These are phyloP conservation scores for Drosophila rufa DNA, from an alignment of 1,140 invertebrate species.

Conservation along the genomic window DNA sequence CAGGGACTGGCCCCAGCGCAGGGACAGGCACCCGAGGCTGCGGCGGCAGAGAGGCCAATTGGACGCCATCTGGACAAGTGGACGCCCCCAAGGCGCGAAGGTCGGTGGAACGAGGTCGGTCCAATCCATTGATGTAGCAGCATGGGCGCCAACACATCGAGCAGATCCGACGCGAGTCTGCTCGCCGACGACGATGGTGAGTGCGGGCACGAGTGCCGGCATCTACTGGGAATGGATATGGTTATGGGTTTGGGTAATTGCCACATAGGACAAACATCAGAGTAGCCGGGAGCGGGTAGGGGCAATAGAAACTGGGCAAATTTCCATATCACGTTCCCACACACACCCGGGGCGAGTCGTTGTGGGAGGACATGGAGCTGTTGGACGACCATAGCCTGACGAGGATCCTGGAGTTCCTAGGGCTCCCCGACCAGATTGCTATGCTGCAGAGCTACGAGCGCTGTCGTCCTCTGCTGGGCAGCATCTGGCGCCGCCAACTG, in stretches of 20 bases:
- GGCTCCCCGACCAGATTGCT: conserved; percentile 54
- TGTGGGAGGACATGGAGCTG: conserved; percentile 46
- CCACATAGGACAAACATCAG: conserved; percentile 16
- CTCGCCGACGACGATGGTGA: conserved; percentile 82
- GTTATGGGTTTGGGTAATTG: conserved; percentile 1
- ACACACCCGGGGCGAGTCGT: conserved; percentile 9
- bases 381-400: conserved; percentile 65
- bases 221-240: background rate
- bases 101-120: conserved; percentile 17
- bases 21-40: background rate
- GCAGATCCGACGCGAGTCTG: conserved; percentile 81
- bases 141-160: conserved; percentile 83
- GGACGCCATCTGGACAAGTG: conserved; percentile 3
- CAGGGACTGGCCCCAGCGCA: background rate
- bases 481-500: conserved; percentile 57
- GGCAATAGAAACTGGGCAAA: conserved; percentile 12
- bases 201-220: conserved; percentile 6
- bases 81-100: background rate
- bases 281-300: conserved; percentile 34
- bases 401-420: conserved; percentile 46
- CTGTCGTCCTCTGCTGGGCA: conserved; percentile 50
- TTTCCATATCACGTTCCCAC: conserved; percentile 24
- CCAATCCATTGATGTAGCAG: conserved; percentile 69
- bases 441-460: conserved; percentile 55
- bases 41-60: conserved; percentile 21